Conservation (phyloP, 2,113 vertebrate species). For the Tachysurus fulvidraco region DNA sequence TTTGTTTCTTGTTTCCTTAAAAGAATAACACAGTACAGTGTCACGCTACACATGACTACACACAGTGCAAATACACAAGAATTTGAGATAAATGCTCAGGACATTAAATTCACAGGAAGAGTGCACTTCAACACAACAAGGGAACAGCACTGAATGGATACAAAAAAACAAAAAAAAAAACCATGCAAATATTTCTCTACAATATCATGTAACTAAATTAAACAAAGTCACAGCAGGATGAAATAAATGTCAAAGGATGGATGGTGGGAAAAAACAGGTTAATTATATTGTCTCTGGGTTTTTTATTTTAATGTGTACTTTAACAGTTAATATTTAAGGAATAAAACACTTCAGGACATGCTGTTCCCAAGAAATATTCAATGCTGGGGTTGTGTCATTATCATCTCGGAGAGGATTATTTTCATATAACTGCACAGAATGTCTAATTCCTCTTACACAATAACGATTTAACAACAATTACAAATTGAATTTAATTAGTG, state of each 20-base stretch:
- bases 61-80: background rate
- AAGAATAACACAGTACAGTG: background rate
- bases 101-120: background rate
- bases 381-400: background rate
- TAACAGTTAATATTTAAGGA: background rate
- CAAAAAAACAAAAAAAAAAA: background rate
- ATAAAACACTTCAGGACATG: background rate
- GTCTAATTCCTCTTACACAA: background rate
- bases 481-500: too few species aligned
- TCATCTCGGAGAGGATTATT: background rate
- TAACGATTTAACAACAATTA: background rate
- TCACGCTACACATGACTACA: background rate
- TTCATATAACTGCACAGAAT: background rate
- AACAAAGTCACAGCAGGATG: background rate
- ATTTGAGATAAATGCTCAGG: background rate
- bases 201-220: background rate
- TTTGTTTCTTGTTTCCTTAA: background rate
- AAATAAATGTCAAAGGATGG: background rate
- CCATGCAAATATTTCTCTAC: background rate
- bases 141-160: background rate
- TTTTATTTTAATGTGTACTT: background rate
- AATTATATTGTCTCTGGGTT: background rate
- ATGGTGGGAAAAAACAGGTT: background rate
- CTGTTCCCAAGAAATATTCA: background rate
- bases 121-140: background rate